Base-by-base conservation (phyloP, 2,113 vertebrate genomes). In the Hucho hucho region DNA sequence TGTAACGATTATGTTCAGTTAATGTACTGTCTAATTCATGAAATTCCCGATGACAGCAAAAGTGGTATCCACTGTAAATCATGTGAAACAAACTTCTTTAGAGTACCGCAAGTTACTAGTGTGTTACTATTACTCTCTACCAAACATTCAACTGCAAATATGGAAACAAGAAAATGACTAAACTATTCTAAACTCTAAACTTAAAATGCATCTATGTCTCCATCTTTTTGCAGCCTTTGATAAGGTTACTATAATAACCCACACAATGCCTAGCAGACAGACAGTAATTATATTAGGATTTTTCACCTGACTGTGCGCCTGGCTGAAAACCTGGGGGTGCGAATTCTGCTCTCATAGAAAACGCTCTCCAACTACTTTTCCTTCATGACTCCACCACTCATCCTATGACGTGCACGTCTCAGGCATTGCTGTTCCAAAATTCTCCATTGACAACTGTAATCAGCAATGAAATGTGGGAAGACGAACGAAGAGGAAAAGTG, bases 201-300 rank as follows among this genome's bases (percentile, higher is more conserved):
- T 72, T 79, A 75, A 79, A 74, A 25, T 84, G 72, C 72, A 79
- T 58, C 24, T 25, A 75, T 82, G 81, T 9, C 28, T 22, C 70
- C 43, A 86, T 81, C 65, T 78, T 83, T 53, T 72, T 64, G 47
- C 37, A 72, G 72, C 56, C 69, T 87, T 78, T 90, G 84, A 89
- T 88, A 88, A 89, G 84, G 88, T 88, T 84, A 85, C 82, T 81
- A 79, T 67, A 75, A 71, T 78, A 83, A 70, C 77, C 84, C 76
- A 78, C 63, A 81, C 74, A 79, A 53, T 43, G 37, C 37, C 37
- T 26, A 82, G 24, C 74, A 85, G 67, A 32, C 72, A 67, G 22
- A 80, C 83, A 76, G 76, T 69, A 74, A 85, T 80, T 82, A 73
- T 70, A 77, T 76, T 28, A 80, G 81, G 75, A 75, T 85, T 87